A percentile compares a stretch with the other conserved stretches of the same genome.
These are phyloP conservation scores for Promerops cafer DNA, from an alignment of 2,113 vertebrate genomes.

Conservation along the genomic window DNA sequence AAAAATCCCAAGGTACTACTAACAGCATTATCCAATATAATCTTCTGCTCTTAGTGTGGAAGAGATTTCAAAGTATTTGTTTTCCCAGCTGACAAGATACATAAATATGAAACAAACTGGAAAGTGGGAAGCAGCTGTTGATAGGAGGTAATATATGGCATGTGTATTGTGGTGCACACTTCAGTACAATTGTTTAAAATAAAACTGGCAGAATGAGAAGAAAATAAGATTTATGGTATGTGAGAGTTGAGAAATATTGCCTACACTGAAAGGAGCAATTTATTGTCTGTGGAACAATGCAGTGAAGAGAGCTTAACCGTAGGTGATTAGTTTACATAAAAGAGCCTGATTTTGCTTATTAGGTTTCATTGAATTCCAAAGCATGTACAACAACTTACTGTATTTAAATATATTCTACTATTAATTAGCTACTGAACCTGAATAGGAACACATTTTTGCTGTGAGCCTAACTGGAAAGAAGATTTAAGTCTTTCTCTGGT, in stretches of 20 bases:
- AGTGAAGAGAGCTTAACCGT: not conserved
- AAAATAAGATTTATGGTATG: not conserved
- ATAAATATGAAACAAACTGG: conserved; percentile 19
- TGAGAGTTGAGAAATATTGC: not conserved
- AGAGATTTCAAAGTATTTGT: not conserved
- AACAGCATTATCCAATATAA: not conserved
- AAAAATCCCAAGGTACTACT: not conserved
- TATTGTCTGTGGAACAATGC: not conserved
- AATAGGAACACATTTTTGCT: not conserved
- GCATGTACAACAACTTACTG: not conserved
- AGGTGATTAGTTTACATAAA: conserved; percentile 33
- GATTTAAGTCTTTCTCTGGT: not conserved
- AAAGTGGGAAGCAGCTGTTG: not conserved
- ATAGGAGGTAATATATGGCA: not conserved
- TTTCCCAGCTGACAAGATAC: not conserved
- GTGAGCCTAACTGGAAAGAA: not conserved
- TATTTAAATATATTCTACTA: conserved; percentile 16
- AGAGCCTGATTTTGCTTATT: conserved; percentile 9
- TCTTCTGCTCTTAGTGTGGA: not conserved
- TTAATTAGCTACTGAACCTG: conserved; percentile 6
- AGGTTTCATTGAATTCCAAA: conserved; percentile 22
- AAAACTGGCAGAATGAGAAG: conserved; percentile 1
- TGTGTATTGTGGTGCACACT: not conserved
- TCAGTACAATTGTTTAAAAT: conserved; percentile 10
- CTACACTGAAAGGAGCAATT: not conserved